phyloP scores from a whole-genome alignment of 23 tunicate genomes.

The Ciona savignyi region DNA sequence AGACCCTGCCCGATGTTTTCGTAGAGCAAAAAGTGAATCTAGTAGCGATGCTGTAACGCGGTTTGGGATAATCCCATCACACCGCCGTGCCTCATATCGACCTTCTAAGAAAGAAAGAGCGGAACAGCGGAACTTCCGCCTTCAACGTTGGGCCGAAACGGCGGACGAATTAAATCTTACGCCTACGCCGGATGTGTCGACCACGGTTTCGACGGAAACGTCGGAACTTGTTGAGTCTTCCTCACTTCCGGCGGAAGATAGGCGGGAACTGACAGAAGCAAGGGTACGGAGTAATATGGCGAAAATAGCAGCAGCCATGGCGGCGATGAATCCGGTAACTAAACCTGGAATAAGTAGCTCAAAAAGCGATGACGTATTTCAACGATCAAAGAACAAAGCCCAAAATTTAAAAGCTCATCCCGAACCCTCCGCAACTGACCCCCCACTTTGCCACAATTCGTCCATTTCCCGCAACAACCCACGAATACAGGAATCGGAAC shows the following conservation, averaged over 20 bases:
- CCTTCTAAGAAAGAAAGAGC: conserved; percentile 5
- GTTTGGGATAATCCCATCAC: neutral
- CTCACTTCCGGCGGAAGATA: neutral
- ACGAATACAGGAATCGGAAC: no score
- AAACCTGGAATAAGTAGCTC: no score
- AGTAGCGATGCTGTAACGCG: neutral
- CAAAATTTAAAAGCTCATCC: no score
- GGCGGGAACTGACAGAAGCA: neutral
- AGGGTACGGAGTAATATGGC: neutral
- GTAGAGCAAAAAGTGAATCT: neutral
- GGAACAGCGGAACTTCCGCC: conserved; percentile 14
- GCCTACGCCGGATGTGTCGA: neutral
- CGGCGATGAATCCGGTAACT: neutral
- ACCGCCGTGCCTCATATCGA: neutral
- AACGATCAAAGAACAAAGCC: no score
- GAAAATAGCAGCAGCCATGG: neutral
- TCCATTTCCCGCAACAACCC: no score
- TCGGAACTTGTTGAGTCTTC: neutral
- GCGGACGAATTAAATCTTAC: neutral
- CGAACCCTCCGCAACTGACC: no score
- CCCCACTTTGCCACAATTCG: no score
- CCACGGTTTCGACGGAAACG: neutral
- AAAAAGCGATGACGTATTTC: no score
- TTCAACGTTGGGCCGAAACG: conserved; percentile 11
- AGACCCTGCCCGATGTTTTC: neutral